Conservation (phyloP, 2,113 vertebrate species). For the Galbula dea region DNA sequence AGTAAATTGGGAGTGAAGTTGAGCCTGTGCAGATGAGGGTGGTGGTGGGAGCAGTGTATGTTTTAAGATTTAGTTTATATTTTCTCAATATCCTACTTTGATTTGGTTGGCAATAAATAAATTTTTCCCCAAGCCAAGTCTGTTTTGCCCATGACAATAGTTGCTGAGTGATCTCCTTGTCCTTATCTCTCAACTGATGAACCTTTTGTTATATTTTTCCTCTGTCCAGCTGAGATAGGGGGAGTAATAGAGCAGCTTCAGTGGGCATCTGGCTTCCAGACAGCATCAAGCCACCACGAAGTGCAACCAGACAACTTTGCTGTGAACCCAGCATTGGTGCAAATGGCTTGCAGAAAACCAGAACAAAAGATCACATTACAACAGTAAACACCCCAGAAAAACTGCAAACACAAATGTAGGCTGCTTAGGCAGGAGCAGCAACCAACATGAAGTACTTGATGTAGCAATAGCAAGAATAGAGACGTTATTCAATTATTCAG, state of each 20-base stretch:
- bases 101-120: not conserved
- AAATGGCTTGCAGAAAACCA: not conserved
- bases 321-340: not conserved
- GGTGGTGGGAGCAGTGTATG: too few relatives aligned
- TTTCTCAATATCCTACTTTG: not conserved
- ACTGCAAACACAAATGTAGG: not conserved
- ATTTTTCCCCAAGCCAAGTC: not conserved
- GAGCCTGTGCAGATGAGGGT: not conserved
- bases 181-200: not conserved
- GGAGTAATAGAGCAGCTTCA: not conserved
- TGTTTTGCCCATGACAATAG: not conserved
- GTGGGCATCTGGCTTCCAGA: not conserved
- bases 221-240: not conserved
- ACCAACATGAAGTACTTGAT: not conserved
- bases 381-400: not conserved
- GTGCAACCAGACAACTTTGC: not conserved
- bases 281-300: not conserved
- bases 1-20: not conserved
- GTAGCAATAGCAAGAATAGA: not conserved
- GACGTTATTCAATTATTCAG: not conserved
- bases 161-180: not conserved
- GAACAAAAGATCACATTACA: not conserved
- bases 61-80: not conserved
- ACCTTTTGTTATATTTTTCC: not conserved
- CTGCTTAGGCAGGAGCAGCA: not conserved